phyloP scores from a whole-genome alignment of 2,888 invertebrate species.

The Drosophila sordidapex region DNA sequence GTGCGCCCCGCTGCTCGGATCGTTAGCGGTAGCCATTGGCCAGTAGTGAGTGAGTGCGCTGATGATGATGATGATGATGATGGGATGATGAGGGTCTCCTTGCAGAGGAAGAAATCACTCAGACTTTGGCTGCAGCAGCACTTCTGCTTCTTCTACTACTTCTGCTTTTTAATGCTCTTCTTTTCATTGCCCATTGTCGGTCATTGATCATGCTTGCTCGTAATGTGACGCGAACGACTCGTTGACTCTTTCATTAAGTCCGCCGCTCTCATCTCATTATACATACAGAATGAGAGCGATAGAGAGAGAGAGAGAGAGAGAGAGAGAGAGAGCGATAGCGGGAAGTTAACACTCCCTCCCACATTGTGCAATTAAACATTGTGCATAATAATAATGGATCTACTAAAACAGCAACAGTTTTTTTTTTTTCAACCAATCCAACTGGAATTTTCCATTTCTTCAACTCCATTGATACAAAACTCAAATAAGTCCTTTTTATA shows the following conservation, averaged over 20 bases:
- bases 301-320: slow-evolving; percentile 4
- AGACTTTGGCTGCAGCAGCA: slow-evolving; percentile 49
- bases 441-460: neutral
- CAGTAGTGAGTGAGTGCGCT: slow-evolving; percentile 37
- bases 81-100: slow-evolving; percentile 39
- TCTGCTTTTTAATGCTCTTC: slow-evolving; percentile 27
- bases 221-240: slow-evolving; percentile 75
- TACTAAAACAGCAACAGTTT: neutral
- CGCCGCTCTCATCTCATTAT: slow-evolving; percentile 59
- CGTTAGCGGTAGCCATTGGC: slow-evolving; percentile 69
- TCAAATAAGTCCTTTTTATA: neutral
- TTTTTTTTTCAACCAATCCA: neutral
- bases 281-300: slow-evolving; percentile 20
- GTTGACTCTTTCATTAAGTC: slow-evolving; percentile 71
- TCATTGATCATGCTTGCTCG: slow-evolving; percentile 76
- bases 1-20: slow-evolving; percentile 38
- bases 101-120: slow-evolving; percentile 72
- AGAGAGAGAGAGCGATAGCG: slow-evolving; percentile 12
- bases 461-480: no score
- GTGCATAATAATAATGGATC: neutral
- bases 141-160: slow-evolving; percentile 13
- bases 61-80: slow-evolving; percentile 6
- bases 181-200: slow-evolving; percentile 48
- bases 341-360: neutral
- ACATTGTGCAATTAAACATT: neutral